Conservation (phyloP, 2,797 vertebrate species). For the Protosalanx chinensis region DNA sequence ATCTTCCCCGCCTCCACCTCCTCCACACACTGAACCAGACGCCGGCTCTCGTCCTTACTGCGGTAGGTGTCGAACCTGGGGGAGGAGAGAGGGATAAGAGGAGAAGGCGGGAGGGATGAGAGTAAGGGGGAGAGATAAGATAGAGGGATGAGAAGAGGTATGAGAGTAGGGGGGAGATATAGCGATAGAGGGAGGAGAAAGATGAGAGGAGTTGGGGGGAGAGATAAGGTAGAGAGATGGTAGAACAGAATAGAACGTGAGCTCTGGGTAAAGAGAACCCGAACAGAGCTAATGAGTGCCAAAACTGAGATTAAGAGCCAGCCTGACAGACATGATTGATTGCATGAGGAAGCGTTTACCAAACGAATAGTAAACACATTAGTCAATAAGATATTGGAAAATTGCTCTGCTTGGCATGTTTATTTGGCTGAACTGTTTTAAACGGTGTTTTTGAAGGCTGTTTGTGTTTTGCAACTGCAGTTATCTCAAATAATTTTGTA, state of each 20-base stretch:
- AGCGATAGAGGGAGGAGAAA: neutral
- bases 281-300: no score
- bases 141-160: neutral
- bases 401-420: slow-evolving; percentile 4
- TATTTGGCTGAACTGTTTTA: slow-evolving; percentile 26
- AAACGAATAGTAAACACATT: slow-evolving; percentile 6
- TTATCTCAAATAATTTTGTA: slow-evolving; percentile 22
- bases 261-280: neutral
- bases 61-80: slow-evolving; percentile 92
- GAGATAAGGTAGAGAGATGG: neutral
- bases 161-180: neutral
- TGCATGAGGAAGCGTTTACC: neutral
- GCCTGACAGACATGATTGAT: no score
- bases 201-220: neutral
- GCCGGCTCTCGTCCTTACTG: slow-evolving; percentile 84
- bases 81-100: neutral
- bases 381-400: slow-evolving; percentile 5
- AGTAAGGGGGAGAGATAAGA: neutral
- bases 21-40: slow-evolving; percentile 83
- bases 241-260: neutral
- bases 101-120: neutral
- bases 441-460: slow-evolving; percentile 25
- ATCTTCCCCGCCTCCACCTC: slow-evolving; percentile 77
- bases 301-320: no score
- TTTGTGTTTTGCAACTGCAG: slow-evolving; percentile 21